phyloP scores from a whole-genome alignment of 2,888 invertebrate genomes.

The Pilophorus perplexus region DNA sequence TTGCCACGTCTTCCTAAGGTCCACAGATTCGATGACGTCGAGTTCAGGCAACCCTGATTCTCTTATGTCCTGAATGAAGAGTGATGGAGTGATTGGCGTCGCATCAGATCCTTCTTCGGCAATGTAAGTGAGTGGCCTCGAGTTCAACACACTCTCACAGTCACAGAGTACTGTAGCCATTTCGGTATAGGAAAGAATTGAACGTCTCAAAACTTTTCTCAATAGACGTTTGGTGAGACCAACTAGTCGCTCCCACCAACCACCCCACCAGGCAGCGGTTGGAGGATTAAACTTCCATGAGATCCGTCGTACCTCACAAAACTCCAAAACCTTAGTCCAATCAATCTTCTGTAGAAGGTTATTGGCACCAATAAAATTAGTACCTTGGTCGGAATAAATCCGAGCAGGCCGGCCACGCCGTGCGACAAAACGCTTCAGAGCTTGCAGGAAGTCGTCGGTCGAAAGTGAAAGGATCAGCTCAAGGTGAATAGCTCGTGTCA shows the following conservation, averaged over 20 bases:
- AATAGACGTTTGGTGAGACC: not conserved
- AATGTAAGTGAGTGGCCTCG: not conserved
- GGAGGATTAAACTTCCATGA: conserved; percentile 52
- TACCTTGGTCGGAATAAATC: conserved; percentile 50
- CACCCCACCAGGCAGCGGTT: conserved; percentile 53
- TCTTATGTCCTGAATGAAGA: conserved; percentile 34
- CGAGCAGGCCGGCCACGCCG: conserved; percentile 47
- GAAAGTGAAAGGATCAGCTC: conserved; percentile 50
- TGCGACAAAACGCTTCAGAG: conserved; percentile 50
- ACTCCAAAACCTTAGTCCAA: conserved; percentile 50
- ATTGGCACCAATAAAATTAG: conserved; percentile 48
- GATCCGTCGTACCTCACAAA: conserved; percentile 44
- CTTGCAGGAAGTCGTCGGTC: conserved; percentile 50
- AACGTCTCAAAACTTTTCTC: not conserved
- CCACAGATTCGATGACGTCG: conserved; percentile 14
- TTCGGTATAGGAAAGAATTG: not conserved
- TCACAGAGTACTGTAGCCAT: not conserved
- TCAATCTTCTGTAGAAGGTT: conserved; percentile 56
- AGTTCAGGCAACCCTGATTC: conserved; percentile 12
- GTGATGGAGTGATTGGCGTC: conserved; percentile 48
- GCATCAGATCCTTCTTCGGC: conserved; percentile 45
- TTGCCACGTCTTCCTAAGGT: conserved; percentile 1
- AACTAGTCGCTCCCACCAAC: conserved; percentile 50
- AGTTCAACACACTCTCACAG: not conserved
- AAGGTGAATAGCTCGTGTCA: conserved; percentile 44